Evolutionary conservation across 1,140 invertebrate genomes (phyloP).

Genomic region (Drosophila rhopaloa): DNA sequence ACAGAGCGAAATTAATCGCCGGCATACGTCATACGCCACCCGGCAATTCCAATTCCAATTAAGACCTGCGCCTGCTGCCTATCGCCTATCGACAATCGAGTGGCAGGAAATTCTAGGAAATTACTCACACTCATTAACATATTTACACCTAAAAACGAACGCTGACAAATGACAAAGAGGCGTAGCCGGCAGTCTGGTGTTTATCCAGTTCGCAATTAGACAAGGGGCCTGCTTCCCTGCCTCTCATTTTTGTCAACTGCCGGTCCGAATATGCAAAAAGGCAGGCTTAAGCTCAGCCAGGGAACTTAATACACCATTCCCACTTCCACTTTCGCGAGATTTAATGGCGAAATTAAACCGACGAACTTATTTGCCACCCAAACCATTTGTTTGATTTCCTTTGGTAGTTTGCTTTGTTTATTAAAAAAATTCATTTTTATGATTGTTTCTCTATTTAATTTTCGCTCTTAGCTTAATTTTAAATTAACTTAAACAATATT

Average conservation of each 20-base stretch:
- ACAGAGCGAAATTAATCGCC: conserved; percentile 78
- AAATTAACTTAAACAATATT: too few relatives aligned
- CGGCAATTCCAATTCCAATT: conserved; percentile 76
- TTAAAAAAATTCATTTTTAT: too few relatives aligned
- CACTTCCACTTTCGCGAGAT: background rate
- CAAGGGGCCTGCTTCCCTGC: conserved; percentile 18
- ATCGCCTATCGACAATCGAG: conserved; percentile 36
- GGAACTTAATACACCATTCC: background rate
- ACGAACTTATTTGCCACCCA: background rate
- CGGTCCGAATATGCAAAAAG: conserved; percentile 3
- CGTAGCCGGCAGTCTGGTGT: conserved; percentile 41
- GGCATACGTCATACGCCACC: conserved; percentile 67
- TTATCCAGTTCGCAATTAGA: conserved; percentile 79
- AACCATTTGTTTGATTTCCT: too few relatives aligned
- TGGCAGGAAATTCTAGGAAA: conserved; percentile 68
- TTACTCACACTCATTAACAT: conserved; percentile 81
- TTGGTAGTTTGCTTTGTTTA: too few relatives aligned
- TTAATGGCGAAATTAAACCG: too few relatives aligned
- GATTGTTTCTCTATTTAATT: too few relatives aligned
- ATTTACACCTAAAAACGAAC: conserved; percentile 80
- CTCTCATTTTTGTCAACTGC: conserved; percentile 2
- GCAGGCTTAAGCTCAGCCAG: conserved; percentile 9
- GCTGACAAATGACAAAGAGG: conserved; percentile 75
- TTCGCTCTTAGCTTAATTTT: too few relatives aligned
- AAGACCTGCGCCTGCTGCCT: conserved; percentile 40